Percentiles rank a stretch among this genome's conserved stretches.
These are phyloP conservation scores for Hylia prasina DNA, from an alignment of 2,113 vertebrate species.

Conservation along the genomic window DNA sequence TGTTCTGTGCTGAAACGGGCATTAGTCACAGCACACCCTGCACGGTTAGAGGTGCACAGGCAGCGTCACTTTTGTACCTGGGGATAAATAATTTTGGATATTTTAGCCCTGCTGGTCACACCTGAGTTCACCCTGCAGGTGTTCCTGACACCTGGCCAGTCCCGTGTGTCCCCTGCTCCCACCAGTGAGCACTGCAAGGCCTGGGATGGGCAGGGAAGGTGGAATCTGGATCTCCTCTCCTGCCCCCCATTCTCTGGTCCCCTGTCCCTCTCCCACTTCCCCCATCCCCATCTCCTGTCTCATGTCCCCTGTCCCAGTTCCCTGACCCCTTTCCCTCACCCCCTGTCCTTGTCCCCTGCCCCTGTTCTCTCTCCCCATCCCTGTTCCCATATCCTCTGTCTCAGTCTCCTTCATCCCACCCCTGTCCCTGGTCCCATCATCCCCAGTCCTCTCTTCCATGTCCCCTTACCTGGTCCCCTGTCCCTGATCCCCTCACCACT, in stretches of 20 bases:
- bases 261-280: no score
- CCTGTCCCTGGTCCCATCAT: no score
- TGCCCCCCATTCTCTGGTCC: not conserved
- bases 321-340: not conserved
- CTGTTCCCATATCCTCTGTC: not conserved
- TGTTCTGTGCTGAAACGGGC: rapidly evolving
- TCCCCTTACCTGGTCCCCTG: no score
- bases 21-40: rapidly evolving
- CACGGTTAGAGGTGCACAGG: not conserved
- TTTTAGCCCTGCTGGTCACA: not conserved
- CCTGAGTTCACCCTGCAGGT: not conserved
- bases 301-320: not conserved
- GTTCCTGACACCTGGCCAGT: not conserved
- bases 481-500: no score
- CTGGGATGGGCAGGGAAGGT: not conserved
- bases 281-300: not conserved
- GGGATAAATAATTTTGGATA: rapidly evolving
- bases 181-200: not conserved
- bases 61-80: rapidly evolving
- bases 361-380: no score
- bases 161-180: not conserved
- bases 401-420: not conserved
- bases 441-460: no score
- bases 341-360: not conserved
- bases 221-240: not conserved